Evolutionary conservation across 2,888 invertebrate species (phyloP).

Genomic region (Papilio gigon): DNA sequence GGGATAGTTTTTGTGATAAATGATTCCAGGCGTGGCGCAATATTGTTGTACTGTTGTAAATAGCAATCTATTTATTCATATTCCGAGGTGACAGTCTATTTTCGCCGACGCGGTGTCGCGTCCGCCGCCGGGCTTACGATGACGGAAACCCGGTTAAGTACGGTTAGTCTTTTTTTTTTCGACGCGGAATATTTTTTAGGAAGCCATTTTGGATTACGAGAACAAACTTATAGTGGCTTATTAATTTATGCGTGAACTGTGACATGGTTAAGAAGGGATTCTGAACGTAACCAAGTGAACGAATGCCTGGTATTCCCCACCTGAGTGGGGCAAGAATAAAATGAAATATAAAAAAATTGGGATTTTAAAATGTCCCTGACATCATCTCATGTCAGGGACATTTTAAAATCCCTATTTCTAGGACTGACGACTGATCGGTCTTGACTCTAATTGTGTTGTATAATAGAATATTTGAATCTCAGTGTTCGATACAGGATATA

Average conservation of each 20-base stretch:
- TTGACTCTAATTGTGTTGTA: too few relatives aligned
- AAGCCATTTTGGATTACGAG: slow-evolving; percentile 15
- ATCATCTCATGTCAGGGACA: too few relatives aligned
- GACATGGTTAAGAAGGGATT: too few relatives aligned
- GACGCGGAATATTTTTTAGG: slow-evolving; percentile 26
- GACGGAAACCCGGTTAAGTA: slow-evolving; percentile 50
- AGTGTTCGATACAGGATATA: background rate
- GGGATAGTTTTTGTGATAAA: slow-evolving; percentile 49
- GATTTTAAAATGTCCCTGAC: too few relatives aligned
- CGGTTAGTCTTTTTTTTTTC: slow-evolving; percentile 45
- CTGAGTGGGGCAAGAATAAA: too few relatives aligned
- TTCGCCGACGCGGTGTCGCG: slow-evolving; percentile 47
- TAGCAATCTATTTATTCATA: slow-evolving; percentile 63
- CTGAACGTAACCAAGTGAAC: too few relatives aligned
- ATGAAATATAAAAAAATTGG: too few relatives aligned
- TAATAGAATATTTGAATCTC: too few relatives aligned
- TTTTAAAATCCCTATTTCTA: too few relatives aligned
- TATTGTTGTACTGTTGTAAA: slow-evolving; percentile 53
- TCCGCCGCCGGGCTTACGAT: slow-evolving; percentile 49
- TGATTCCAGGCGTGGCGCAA: slow-evolving; percentile 50
- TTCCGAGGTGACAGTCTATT: slow-evolving; percentile 68
- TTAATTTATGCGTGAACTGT: background rate
- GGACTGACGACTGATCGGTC: too few relatives aligned
- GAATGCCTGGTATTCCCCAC: too few relatives aligned
- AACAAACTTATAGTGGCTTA: too few relatives aligned